These are phyloP conservation scores for Nycticebus coucang DNA, from an alignment of 2,113 vertebrate species.

Conservation along the genomic window DNA sequence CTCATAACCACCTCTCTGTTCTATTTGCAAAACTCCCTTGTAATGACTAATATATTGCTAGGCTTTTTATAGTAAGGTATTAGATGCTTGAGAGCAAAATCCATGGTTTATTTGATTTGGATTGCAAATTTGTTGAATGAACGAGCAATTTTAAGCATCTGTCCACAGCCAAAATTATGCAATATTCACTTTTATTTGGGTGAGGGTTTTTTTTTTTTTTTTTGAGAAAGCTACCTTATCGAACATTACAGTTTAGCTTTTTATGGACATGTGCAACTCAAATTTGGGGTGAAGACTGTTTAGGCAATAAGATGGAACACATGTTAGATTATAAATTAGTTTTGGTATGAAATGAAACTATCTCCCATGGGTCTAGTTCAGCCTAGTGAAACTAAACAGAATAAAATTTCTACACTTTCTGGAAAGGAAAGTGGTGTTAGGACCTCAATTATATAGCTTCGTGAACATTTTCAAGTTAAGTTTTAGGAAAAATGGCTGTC, in stretches of 20 bases:
- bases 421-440: neutral
- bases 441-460: neutral
- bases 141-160: neutral
- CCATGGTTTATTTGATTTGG: neutral
- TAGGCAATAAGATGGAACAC: neutral
- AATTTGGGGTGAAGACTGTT: neutral
- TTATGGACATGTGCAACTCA: neutral
- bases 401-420: neutral
- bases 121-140: constrained; percentile 16
- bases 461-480: neutral
- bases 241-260: neutral
- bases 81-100: neutral
- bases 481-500: constrained; percentile 16
- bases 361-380: neutral
- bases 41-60: neutral
- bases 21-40: neutral
- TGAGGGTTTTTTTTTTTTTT: neutral
- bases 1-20: neutral
- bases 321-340: neutral
- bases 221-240: neutral
- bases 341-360: neutral
- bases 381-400: neutral
- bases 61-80: neutral
- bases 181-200: neutral
- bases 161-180: neutral